These are phyloP conservation scores for Athene cunicularia DNA, from an alignment of 2,113 vertebrate genomes.

Conservation along the genomic window DNA sequence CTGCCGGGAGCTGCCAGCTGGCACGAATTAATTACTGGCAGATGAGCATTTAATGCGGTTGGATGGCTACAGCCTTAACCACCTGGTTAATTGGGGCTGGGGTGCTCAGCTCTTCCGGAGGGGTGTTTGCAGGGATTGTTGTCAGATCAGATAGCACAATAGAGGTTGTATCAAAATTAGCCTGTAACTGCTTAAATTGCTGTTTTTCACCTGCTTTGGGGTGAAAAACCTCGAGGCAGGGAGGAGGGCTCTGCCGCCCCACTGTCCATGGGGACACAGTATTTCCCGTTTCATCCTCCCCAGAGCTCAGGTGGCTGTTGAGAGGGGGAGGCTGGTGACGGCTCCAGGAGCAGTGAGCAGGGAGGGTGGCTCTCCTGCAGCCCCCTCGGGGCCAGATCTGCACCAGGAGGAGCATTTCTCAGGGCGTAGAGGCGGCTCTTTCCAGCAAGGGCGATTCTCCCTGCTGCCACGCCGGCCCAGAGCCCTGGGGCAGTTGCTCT, in stretches of 20 bases:
- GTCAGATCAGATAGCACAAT: rapidly evolving
- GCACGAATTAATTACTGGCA: background rate
- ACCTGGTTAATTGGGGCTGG: background rate
- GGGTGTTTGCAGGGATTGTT: background rate
- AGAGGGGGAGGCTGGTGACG: background rate
- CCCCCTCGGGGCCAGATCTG: rapidly evolving
- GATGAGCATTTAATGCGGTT: background rate
- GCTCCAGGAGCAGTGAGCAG: background rate
- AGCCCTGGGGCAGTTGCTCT: background rate
- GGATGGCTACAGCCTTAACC: background rate
- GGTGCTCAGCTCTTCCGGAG: background rate
- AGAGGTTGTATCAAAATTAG: background rate
- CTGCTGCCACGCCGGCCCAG: rapidly evolving
- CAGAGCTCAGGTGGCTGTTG: rapidly evolving
- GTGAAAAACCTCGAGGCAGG: rapidly evolving
- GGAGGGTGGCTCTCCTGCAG: background rate
- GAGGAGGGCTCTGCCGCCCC: background rate
- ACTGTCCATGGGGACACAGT: rapidly evolving
- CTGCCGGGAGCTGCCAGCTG: background rate
- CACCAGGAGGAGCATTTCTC: background rate
- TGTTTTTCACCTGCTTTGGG: background rate
- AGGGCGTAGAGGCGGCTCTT: background rate
- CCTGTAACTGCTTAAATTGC: background rate
- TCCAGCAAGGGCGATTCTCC: background rate
- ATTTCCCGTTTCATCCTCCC: background rate